Evolutionary conservation across 2,888 invertebrate species (phyloP), one percentile per base, ranked within the genome.

Genomic region (Pheosia tremula): DNA sequence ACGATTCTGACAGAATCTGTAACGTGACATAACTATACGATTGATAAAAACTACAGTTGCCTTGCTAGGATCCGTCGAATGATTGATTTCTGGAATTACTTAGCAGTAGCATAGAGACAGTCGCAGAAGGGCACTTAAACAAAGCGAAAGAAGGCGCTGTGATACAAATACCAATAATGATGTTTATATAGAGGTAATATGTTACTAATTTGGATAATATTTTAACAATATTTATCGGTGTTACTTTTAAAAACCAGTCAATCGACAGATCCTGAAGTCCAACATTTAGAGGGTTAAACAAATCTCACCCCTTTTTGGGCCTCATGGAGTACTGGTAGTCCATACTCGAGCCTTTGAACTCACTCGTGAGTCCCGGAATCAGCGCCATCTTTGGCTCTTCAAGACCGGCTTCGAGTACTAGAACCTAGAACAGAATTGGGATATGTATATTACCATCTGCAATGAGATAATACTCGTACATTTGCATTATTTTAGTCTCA

Each of bases 251-350:
- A 66, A 63, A 45, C 13, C 56, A 72, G 63, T 74, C 61, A 62
- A 59, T 75, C 63, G 69, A 75, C 72, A 68, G 74, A 77, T 78
- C 75, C 70, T 57, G 54, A 58, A 36, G 24, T 10, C 10, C 43
- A 45, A 3, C 13, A 2, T 50, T 24, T 8, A 57, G 37, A 38
- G 56, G 50, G 6, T 39, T 53, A 47, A 58, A 60, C 53, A 56
- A 67, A 61, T 63, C 84, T 81, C 77, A 93, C 93, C 93, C 90
- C 72, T 84, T 90, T 62, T 88, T 93, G 1, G 93, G 92, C 59
- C 93, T 76, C 93, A 92, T 93, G 9, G 77, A 67, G 67, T 86
- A 92, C 68, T 90, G 88, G 92, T 93, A 93, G 67, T 93, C 93
- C 5, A 93, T 60, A 6, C 83, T 70, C 0, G 93, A 93, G 0